These are phyloP conservation scores for Rhopalosiphum nymphaeae DNA, from an alignment of 2,888 invertebrate genomes.

Conservation along the genomic window DNA sequence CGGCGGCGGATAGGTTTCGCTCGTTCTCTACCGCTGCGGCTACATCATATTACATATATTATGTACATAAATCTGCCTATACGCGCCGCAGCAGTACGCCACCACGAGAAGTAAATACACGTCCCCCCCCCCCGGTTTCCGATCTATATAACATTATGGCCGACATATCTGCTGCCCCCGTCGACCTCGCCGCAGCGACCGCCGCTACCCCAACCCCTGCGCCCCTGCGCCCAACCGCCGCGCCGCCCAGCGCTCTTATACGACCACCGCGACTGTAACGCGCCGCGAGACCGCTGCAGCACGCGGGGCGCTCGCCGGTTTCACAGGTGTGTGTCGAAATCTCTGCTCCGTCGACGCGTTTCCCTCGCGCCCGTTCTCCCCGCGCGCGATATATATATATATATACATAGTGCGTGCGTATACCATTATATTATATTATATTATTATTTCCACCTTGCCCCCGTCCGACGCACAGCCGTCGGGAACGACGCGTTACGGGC, in stretches of 20 bases:
- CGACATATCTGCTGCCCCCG: background rate
- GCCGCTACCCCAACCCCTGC: background rate
- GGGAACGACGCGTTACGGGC: slow-evolving; percentile 34
- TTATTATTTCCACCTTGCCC: slow-evolving; percentile 58
- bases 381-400: background rate
- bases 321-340: slow-evolving; percentile 65
- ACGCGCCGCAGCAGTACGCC: slow-evolving; percentile 1
- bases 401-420: background rate
- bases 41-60: background rate
- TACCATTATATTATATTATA: slow-evolving; percentile 24
- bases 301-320: slow-evolving; percentile 51
- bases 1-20: background rate
- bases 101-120: background rate
- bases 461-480: slow-evolving; percentile 33
- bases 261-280: too few relatives aligned
- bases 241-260: background rate
- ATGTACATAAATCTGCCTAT: background rate
- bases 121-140: background rate
- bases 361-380: background rate
- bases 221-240: background rate
- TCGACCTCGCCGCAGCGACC: too few relatives aligned
- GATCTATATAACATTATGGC: background rate
- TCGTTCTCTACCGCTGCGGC: too few relatives aligned
- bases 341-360: slow-evolving; percentile 45
- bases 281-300: background rate